A percentile compares a stretch with the other conserved stretches of the same genome.
Conservation (phyloP, 2,113 vertebrate genomes). For the Actinemys pallida region DNA sequence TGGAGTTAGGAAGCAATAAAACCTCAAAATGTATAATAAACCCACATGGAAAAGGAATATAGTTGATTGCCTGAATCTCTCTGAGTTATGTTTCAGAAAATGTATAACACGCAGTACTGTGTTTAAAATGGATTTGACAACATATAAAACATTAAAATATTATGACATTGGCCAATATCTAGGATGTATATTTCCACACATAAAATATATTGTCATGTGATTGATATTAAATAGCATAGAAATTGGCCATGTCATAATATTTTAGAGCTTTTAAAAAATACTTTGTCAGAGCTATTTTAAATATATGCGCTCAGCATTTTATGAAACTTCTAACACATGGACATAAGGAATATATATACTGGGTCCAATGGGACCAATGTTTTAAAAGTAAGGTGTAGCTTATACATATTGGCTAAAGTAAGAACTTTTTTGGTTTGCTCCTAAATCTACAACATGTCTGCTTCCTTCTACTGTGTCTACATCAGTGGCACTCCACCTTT, state of each 20-base stretch:
- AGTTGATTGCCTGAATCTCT: constrained; percentile 60
- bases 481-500: neutral
- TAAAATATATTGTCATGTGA: constrained; percentile 74
- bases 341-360: constrained; percentile 74
- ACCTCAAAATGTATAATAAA: constrained; percentile 43
- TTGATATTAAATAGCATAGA: constrained; percentile 75
- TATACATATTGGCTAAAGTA: constrained; percentile 29
- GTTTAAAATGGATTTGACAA: constrained; percentile 73
- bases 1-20: constrained; percentile 39
- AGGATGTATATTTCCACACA: constrained; percentile 73
- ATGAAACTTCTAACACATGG: constrained; percentile 70
- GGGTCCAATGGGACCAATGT: constrained; percentile 59
- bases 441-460: neutral
- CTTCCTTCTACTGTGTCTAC: neutral
- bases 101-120: constrained; percentile 43
- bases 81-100: constrained; percentile 71
- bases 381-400: constrained; percentile 55
- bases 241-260: constrained; percentile 75
- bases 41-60: constrained; percentile 64
- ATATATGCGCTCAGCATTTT: constrained; percentile 76
- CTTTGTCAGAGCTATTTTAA: constrained; percentile 75
- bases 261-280: constrained; percentile 70
- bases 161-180: constrained; percentile 75
- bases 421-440: constrained; percentile 9
- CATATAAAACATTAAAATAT: constrained; percentile 73